A percentile compares a stretch with the other conserved stretches of the same genome.
Evolutionary conservation across 2,888 invertebrate genomes (phyloP).

Genomic region (Erebia palarica): DNA sequence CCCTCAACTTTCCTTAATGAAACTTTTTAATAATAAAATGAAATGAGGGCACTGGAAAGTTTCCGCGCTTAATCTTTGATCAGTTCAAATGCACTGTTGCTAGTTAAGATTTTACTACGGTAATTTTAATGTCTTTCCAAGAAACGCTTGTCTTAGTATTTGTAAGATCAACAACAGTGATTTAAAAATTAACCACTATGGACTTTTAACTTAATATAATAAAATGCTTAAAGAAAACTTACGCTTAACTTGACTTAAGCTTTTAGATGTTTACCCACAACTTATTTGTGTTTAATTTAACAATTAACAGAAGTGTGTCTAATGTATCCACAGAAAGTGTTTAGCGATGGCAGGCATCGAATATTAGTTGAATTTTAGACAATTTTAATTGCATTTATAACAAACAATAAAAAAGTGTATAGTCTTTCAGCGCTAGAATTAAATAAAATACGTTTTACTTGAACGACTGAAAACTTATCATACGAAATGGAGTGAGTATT

Average conservation of each 20-base stretch:
- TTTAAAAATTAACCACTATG: background rate
- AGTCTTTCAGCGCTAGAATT: too few relatives aligned
- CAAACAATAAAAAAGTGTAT: background rate
- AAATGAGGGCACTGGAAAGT: conserved; percentile 58
- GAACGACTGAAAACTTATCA: background rate
- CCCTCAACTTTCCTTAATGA: conserved; percentile 66
- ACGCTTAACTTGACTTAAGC: too few relatives aligned
- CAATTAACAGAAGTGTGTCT: too few relatives aligned
- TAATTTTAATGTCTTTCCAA: conserved; percentile 13
- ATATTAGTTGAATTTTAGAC: background rate
- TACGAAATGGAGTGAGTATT: background rate
- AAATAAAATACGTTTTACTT: too few relatives aligned
- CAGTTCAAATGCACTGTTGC: conserved; percentile 52
- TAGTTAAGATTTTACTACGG: conserved; percentile 16
- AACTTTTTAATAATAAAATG: conserved; percentile 69
- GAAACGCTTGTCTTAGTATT: conserved; percentile 12
- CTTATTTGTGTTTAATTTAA: too few relatives aligned
- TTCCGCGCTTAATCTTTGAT: conserved; percentile 63
- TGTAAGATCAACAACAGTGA: background rate
- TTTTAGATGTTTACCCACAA: too few relatives aligned
- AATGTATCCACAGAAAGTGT: too few relatives aligned
- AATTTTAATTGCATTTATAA: background rate
- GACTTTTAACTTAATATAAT: background rate
- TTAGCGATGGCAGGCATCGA: background rate
- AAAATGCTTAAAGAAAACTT: too few relatives aligned